Evolutionary conservation across 2,113 vertebrate genomes (phyloP).

Genomic region (Pithys albifrons): DNA sequence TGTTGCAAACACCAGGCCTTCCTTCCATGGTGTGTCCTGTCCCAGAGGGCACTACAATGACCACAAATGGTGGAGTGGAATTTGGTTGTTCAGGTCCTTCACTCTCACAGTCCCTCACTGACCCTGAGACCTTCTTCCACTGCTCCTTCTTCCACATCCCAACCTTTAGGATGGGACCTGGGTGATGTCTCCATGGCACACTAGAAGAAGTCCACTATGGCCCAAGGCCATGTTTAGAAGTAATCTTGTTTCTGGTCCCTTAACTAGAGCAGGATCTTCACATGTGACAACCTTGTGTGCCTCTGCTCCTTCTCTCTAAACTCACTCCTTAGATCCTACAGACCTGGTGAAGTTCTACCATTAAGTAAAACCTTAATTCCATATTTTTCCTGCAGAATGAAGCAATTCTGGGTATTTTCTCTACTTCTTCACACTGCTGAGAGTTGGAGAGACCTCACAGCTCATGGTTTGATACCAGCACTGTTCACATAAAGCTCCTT

Average conservation of each 20-base stretch:
- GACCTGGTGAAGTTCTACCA: background rate
- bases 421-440: fast-evolving
- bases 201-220: background rate
- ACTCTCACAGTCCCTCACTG: background rate
- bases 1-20: background rate
- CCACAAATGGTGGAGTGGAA: background rate
- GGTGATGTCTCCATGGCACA: background rate
- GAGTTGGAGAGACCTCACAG: background rate
- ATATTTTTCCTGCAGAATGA: background rate
- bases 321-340: background rate
- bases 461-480: background rate
- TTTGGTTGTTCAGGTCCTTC: background rate
- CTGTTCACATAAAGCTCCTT: background rate
- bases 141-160: background rate
- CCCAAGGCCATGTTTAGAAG: background rate
- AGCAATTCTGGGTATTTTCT: background rate
- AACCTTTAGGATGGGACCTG: background rate
- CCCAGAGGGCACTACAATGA: background rate
- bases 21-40: background rate
- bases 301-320: background rate
- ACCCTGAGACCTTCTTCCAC: background rate
- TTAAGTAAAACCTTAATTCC: background rate
- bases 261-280: background rate
- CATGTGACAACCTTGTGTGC: background rate
- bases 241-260: background rate